phyloP scores from a whole-genome alignment of 2,888 invertebrate species.

The Zhuqinia jingwanae region DNA sequence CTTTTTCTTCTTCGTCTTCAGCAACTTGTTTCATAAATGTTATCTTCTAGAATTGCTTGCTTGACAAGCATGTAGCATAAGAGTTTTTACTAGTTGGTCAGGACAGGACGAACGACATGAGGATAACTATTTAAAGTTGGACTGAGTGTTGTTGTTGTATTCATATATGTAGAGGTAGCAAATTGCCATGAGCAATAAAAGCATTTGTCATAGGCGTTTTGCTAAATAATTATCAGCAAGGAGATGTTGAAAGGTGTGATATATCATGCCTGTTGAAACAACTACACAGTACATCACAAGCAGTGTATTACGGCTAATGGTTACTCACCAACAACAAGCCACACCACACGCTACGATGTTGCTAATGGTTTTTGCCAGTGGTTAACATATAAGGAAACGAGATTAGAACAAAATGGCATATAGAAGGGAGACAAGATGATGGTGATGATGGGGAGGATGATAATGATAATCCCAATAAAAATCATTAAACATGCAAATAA shows the following conservation, averaged over 20 bases:
- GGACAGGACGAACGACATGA: not conserved
- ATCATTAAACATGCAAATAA: constrained; percentile 71
- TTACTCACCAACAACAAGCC: constrained; percentile 10
- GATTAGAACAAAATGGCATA: not conserved
- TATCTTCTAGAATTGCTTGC: not conserved
- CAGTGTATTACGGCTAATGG: constrained; percentile 23
- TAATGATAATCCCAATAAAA: constrained; percentile 48
- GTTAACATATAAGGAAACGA: constrained; percentile 17
- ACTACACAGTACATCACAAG: constrained; percentile 23
- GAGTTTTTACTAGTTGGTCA: constrained; percentile 20
- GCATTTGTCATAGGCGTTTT: constrained; percentile 70
- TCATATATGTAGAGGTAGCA: constrained; percentile 41
- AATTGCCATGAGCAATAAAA: constrained; percentile 66
- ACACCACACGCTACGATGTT: constrained; percentile 11
- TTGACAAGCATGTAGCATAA: not conserved
- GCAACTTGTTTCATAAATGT: no score
- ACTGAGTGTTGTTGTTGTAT: no score
- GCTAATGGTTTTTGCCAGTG: not conserved
- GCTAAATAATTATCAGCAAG: constrained; percentile 62
- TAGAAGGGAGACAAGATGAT: not conserved
- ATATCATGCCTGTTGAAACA: constrained; percentile 53
- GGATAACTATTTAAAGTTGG: constrained; percentile 7
- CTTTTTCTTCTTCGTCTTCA: no score
- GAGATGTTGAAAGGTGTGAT: constrained; percentile 74
- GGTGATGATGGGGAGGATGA: constrained; percentile 25